These are phyloP conservation scores for Thamnaconus septentrionalis DNA, from an alignment of 2,113 vertebrate genomes.

Conservation along the genomic window DNA sequence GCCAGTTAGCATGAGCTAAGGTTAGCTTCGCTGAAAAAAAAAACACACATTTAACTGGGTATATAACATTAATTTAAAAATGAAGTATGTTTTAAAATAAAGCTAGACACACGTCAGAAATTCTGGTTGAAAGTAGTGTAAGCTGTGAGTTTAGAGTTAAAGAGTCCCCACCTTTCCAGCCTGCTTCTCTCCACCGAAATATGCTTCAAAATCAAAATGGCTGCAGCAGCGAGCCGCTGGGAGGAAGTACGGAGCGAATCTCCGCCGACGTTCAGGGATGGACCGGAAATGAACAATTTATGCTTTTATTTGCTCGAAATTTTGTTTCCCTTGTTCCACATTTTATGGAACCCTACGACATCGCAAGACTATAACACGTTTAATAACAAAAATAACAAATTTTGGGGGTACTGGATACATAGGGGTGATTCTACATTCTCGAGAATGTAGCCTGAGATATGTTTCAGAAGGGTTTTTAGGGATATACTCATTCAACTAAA, in stretches of 20 bases:
- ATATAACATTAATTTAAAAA: not conserved
- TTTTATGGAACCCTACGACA: no score
- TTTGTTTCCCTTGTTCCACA: no score
- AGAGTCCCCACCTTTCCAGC: constrained; percentile 62
- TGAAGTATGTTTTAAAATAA: not conserved
- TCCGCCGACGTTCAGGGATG: constrained; percentile 31
- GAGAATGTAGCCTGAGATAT: no score
- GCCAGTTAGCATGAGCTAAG: constrained; percentile 49
- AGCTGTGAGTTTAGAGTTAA: constrained; percentile 9
- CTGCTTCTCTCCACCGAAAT: constrained; percentile 30
- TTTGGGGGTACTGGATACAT: no score
- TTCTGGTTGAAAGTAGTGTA: not conserved
- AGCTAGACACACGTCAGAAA: no score
- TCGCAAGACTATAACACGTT: no score
- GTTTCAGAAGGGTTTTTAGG: no score
- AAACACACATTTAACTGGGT: not conserved
- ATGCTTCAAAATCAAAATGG: constrained; percentile 70
- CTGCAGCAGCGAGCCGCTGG: constrained; percentile 12
- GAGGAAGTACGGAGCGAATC: constrained; percentile 28
- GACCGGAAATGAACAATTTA: not conserved
- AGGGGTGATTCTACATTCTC: no score
- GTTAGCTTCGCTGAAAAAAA: constrained; percentile 15
- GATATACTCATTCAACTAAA: no score
- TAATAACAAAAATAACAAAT: no score
- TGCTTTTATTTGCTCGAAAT: not conserved